phyloP scores from a whole-genome alignment of 2,113 vertebrate species.

The Pachycephala philippinensis region DNA sequence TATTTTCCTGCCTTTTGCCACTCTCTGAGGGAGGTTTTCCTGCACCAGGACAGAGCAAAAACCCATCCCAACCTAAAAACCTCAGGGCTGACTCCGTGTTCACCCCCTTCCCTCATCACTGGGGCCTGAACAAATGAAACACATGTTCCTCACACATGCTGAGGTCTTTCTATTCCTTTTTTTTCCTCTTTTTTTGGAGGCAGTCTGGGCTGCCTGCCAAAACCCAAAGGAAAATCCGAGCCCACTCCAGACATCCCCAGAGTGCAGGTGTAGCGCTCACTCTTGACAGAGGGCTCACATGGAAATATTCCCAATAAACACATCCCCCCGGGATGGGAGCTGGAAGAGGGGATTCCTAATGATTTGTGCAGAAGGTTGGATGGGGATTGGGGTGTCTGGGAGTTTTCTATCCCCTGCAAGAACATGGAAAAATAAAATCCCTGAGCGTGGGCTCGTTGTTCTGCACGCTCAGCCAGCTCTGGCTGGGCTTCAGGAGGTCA shows the following conservation, averaged over 20 bases:
- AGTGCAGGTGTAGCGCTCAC: slow-evolving; percentile 41
- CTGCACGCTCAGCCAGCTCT: background rate
- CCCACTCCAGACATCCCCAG: slow-evolving; percentile 46
- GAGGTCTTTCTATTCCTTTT: background rate
- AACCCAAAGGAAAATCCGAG: slow-evolving; percentile 55
- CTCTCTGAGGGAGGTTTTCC: background rate
- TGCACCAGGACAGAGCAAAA: background rate
- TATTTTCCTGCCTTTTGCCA: background rate
- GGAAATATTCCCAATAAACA: slow-evolving; percentile 11
- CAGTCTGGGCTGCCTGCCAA: slow-evolving; percentile 53
- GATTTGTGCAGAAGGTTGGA: slow-evolving; percentile 39
- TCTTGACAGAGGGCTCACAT: too few relatives aligned
- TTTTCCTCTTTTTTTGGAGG: background rate
- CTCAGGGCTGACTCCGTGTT: background rate
- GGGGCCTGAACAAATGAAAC: slow-evolving; percentile 6
- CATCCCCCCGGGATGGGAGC: slow-evolving; percentile 12
- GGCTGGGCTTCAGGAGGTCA: slow-evolving; percentile 20
- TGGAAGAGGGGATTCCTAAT: slow-evolving; percentile 52
- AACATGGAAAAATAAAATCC: slow-evolving; percentile 39
- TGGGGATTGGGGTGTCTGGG: background rate
- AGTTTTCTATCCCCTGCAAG: slow-evolving; percentile 24
- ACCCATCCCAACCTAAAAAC: background rate
- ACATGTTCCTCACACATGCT: background rate
- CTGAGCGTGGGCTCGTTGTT: slow-evolving; percentile 12
- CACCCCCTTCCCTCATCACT: background rate